Percentiles rank a stretch among this genome's conserved stretches.
Evolutionary conservation across 92 coral and sea anemone species (phyloP).

Genomic region (Phenganax subtilis): DNA sequence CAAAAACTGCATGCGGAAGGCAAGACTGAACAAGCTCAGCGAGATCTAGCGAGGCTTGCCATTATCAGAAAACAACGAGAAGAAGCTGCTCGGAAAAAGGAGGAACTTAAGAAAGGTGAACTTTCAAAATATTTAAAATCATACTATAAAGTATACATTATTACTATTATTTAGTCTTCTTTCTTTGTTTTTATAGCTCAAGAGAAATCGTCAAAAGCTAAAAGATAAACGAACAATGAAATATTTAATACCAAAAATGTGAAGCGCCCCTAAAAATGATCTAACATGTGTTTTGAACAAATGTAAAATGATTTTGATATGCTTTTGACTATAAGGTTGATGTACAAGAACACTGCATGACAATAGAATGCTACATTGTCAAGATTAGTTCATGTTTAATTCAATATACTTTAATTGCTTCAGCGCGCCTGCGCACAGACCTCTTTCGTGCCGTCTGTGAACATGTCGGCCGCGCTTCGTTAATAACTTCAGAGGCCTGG

Average conservation of each 20-base stretch:
- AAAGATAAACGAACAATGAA: background rate
- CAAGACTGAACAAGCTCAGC: slow-evolving; percentile 84
- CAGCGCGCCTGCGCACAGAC: too few species aligned
- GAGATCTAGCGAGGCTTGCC: slow-evolving; percentile 89
- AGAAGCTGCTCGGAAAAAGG: slow-evolving; percentile 72
- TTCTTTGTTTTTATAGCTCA: slow-evolving; percentile 4
- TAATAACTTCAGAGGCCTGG: background rate
- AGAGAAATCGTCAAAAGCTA: background rate
- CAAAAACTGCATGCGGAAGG: slow-evolving; percentile 78
- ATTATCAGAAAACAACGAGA: slow-evolving; percentile 81
- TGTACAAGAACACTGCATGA: too few species aligned
- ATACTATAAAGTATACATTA: background rate
- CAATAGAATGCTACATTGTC: too few species aligned
- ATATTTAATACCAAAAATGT: background rate
- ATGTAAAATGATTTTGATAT: background rate
- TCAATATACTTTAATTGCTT: too few species aligned
- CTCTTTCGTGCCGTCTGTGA: too few species aligned
- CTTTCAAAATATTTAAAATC: too few species aligned
- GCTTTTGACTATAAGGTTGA: background rate
- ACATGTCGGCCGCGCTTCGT: too few species aligned
- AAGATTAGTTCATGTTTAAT: too few species aligned
- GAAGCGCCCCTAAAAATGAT: background rate
- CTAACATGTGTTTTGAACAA: background rate
- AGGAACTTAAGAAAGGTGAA: slow-evolving; percentile 82
- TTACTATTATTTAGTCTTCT: background rate